These are phyloP conservation scores for Tolmerus cingulatus DNA, from an alignment of 2,888 invertebrate species.

Conservation along the genomic window DNA sequence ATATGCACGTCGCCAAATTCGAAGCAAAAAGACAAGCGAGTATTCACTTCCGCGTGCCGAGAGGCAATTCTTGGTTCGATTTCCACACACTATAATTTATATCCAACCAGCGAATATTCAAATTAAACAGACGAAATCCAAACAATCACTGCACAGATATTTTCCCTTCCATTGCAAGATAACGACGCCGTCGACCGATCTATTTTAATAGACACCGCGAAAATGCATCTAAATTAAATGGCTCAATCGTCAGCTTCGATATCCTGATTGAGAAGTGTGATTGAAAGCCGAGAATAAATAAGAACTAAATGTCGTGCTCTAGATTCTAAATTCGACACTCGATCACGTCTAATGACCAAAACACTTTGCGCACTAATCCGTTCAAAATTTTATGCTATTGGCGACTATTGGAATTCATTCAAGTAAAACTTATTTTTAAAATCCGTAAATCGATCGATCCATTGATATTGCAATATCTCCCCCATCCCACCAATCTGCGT, in stretches of 20 bases:
- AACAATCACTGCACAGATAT: slow-evolving; percentile 37
- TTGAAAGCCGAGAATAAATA: slow-evolving; percentile 44
- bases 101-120: slow-evolving; percentile 7
- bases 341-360: slow-evolving; percentile 36
- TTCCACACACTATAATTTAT: slow-evolving; percentile 33
- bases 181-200: slow-evolving; percentile 26
- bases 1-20: slow-evolving; percentile 28
- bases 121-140: slow-evolving; percentile 32
- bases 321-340: slow-evolving; percentile 45
- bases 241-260: slow-evolving; percentile 39
- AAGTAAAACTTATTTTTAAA: slow-evolving; percentile 24
- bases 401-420: slow-evolving; percentile 16
- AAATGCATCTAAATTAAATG: slow-evolving; percentile 29
- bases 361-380: not conserved
- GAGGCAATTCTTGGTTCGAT: slow-evolving; percentile 44
- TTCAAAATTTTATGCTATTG: not conserved
- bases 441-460: slow-evolving; percentile 18
- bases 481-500: not conserved
- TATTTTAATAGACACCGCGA: slow-evolving; percentile 23
- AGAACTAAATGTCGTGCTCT: slow-evolving; percentile 47
- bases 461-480: not conserved
- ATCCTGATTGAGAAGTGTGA: slow-evolving; percentile 46
- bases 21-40: not conserved
- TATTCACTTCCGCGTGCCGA: slow-evolving; percentile 47
- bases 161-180: slow-evolving; percentile 39